Base-by-base conservation (phyloP, 2,113 vertebrate genomes). In the Ameiurus melas region DNA sequence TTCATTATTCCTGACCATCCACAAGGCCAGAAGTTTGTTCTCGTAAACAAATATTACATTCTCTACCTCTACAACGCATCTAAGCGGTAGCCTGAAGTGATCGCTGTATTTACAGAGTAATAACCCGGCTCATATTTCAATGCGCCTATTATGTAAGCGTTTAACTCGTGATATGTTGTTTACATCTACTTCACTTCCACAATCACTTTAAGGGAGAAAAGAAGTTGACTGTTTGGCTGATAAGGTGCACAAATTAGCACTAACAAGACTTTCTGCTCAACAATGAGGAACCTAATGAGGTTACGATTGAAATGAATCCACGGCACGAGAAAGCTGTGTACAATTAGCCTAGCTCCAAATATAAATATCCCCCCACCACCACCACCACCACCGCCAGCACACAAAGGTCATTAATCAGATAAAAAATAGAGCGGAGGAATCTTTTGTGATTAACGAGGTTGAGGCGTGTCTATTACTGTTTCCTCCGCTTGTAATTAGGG, bases 371-470 rank as follows among this genome's bases (percentile, higher is more conserved):
- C 90, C 92, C 51, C 12, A 13, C 22, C 51, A 4, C 20, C 70
- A 25, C 2, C 25, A 13, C n/a, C n/a, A n/a, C n/a, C n/a, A n/a
- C n/a, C n/a, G n/a, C 30, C 94, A 95, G 95, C 95, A 96, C 96
- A 96, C 97, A 96, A 97, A 95, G 95, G 96, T 96, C 96, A 97
- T 98, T 98, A 97, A 98, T 97, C 97, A 98, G 97, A 97, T 98
- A n/a, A 97, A 97, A 98, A 98, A 98, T 97, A 98, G 96, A 97
- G 96, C 93, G 94, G 96, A 97, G 96, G 96, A 98, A 96, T 96
- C 96, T 97, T 97, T 97, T 96, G 96, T 98, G 97, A 99, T 98
- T 98, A 98, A 98, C 96, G 97, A 98, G 97, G 97, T n/a, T 98
- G 97, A 98, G 97, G 97, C 97, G 97, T 92, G 92, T 96, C 96